Percentiles rank a stretch among this genome's conserved stretches.
Conservation (phyloP, 2,888 invertebrate species). For the Oligia strigilis region DNA sequence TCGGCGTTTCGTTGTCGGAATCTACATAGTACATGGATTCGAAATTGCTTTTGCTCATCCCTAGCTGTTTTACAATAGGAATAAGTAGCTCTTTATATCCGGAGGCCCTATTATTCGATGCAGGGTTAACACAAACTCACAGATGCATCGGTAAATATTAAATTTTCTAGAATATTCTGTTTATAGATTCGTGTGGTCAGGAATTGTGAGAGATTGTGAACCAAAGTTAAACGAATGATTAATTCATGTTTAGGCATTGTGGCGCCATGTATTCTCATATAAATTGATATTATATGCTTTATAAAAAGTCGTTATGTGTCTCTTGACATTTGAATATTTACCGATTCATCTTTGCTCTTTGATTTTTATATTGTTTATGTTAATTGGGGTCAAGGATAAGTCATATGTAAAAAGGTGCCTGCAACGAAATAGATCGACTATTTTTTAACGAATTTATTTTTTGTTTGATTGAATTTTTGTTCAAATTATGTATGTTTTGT, state of each 20-base stretch:
- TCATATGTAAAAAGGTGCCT: background rate
- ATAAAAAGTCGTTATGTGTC: constrained; percentile 4
- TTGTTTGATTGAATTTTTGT: background rate
- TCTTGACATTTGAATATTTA: constrained; percentile 20
- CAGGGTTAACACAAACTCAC: constrained; percentile 7
- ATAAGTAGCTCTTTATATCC: constrained; percentile 33
- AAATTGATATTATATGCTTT: constrained; percentile 5
- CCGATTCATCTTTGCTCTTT: constrained; percentile 10
- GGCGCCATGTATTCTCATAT: constrained; percentile 14
- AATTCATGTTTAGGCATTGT: constrained; percentile 45
- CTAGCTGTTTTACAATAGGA: constrained; percentile 33
- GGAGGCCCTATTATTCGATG: constrained; percentile 14
- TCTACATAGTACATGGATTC: constrained; percentile 44
- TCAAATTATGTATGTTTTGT: background rate
- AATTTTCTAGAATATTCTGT: constrained; percentile 27
- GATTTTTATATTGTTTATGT: background rate
- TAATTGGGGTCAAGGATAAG: constrained; percentile 26
- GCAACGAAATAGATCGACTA: background rate
- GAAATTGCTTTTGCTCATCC: constrained; percentile 44
- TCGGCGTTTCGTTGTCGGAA: constrained; percentile 35
- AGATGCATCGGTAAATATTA: constrained; percentile 37
- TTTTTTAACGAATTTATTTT: background rate
- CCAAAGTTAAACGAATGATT: constrained; percentile 39
- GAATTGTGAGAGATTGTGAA: constrained; percentile 24
- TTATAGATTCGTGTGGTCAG: constrained; percentile 16